Evolutionary conservation across 2,113 vertebrate species (phyloP), one percentile per base, ranked within the genome.

Genomic region (Myrmecobius fasciatus): DNA sequence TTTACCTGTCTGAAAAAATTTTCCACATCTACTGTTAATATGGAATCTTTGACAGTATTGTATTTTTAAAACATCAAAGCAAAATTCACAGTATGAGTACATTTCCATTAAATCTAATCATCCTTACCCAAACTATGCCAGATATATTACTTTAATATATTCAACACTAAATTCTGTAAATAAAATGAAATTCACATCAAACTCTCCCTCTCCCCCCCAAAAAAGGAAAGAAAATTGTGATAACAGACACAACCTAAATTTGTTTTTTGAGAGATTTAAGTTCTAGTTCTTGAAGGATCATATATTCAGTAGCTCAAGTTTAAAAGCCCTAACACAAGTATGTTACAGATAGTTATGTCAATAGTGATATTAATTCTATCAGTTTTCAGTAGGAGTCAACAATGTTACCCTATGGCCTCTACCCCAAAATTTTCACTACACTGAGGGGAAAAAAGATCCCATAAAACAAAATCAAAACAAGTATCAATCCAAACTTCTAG

Each of bases 121-220:
- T 97, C 98, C 99, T 98, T 98, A 98, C 99, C 98, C 98, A 98
- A 99, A 98, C 98, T 99, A 99, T 98, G 98, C 98, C 99, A 98
- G 98, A 98, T 98, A 98, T 98, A 97, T 97, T 98, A 98, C 99
- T 99, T 98, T 99, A 99, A 99, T 99, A 99, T 99, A 99, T 99
- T 99, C 99, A 99, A 99, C 99, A 98, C 98, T 98, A 98, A 99
- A 98, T 99, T 99, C 99, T 99, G 99, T 99, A 99, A 99, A 99
- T 48, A 99, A 98, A 99, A 98, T 99, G 99, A 99, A 99, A 99
- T 99, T 99, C 99, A 99, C 99, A 99, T 99, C 98, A 99, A 99
- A 96, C 96, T 95, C 96, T 95, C 60, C 1, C 67, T 6, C 49
- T 10, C 6, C 36, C 96, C 97, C 99, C 98, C 97, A 97, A 97